phyloP scores from a whole-genome alignment of 1,140 invertebrate genomes.

The Lutraria rhynchaena region DNA sequence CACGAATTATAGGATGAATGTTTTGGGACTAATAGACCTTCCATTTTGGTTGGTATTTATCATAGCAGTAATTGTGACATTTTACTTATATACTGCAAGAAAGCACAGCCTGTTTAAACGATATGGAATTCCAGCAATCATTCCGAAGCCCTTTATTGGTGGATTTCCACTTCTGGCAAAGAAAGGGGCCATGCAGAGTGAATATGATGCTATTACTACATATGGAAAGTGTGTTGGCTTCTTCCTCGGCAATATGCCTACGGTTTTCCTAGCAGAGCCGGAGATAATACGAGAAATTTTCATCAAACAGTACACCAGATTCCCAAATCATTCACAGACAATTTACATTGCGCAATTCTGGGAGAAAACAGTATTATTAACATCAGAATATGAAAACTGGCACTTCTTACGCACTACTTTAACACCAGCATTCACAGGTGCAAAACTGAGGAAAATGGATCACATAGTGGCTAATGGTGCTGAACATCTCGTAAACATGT shows the following conservation, averaged over 20 bases:
- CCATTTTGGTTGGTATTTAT: conserved; percentile 30
- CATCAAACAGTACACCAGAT: conserved; percentile 20
- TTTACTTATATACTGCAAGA: conserved; percentile 39
- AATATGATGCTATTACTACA: conserved; percentile 15
- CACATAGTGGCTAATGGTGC: conserved; percentile 9
- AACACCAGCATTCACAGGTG: conserved; percentile 37
- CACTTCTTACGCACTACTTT: conserved; percentile 50
- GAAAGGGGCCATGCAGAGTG: conserved; percentile 35
- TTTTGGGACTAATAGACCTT: conserved; percentile 41
- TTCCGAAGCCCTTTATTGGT: conserved; percentile 32
- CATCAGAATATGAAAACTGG: conserved; percentile 24
- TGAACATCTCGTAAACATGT: background rate
- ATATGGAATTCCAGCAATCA: conserved; percentile 26
- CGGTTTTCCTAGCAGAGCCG: conserved; percentile 42
- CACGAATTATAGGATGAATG: no score
- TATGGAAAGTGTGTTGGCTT: conserved; percentile 51
- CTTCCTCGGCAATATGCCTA: conserved; percentile 50
- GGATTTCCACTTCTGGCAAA: conserved; percentile 18
- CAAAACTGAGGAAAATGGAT: conserved; percentile 52
- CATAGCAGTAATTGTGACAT: conserved; percentile 7
- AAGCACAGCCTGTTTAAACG: conserved; percentile 41
- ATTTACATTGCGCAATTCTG: conserved; percentile 10
- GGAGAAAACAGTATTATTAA: conserved; percentile 29
- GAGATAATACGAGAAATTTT: conserved; percentile 48
- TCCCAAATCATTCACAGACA: conserved; percentile 28